phyloP scores from a whole-genome alignment of 2,797 vertebrate genomes.

The Chelonia mydas region DNA sequence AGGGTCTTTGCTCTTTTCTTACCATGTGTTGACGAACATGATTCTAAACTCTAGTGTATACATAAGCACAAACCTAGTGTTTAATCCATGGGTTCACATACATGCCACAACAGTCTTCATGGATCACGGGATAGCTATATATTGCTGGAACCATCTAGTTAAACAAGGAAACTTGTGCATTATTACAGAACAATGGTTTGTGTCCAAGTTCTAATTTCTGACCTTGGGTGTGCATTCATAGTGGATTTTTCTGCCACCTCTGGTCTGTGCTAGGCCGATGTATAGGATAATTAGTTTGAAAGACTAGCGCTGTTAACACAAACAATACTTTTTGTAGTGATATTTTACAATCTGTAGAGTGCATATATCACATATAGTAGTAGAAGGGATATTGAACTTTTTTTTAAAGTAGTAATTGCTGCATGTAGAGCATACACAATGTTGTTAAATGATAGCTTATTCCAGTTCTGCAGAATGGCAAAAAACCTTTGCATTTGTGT shows the following conservation, averaged over 20 bases:
- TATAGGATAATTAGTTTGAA: background rate
- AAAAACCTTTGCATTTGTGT: background rate
- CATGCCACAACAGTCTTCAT: too few species aligned
- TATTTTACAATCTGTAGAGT: background rate
- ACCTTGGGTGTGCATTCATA: background rate
- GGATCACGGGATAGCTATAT: too few species aligned
- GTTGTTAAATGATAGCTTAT: background rate
- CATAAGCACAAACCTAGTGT: too few species aligned
- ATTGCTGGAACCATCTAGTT: background rate
- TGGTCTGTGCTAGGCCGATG: background rate
- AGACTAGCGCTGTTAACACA: constrained; percentile 6
- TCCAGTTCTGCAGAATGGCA: fast-evolving
- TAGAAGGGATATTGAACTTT: background rate
- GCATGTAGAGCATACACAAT: fast-evolving
- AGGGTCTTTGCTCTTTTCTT: background rate
- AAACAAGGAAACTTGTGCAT: background rate
- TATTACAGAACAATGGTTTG: background rate
- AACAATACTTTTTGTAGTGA: background rate
- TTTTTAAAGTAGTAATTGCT: background rate
- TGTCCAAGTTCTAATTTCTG: background rate
- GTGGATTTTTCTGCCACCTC: background rate
- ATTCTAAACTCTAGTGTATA: too few species aligned
- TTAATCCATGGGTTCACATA: too few species aligned
- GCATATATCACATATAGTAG: background rate
- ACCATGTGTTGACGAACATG: background rate